phyloP scores from a whole-genome alignment of 2,113 vertebrate genomes.

The Scomber colias region DNA sequence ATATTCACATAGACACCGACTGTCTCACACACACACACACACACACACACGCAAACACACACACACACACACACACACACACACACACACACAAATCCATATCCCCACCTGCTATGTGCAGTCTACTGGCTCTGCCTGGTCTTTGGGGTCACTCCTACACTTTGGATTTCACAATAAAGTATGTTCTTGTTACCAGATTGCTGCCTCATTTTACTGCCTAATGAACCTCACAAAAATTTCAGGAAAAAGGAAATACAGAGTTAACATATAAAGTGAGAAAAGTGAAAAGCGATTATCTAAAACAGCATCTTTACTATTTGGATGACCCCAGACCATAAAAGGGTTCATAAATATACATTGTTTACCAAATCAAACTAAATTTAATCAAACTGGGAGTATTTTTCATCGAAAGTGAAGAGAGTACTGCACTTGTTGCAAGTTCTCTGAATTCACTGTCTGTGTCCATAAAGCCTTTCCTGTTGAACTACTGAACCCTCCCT shows the following conservation, averaged over 20 bases:
- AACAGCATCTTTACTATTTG: background rate
- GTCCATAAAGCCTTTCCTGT: conserved; percentile 44
- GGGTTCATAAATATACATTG: background rate
- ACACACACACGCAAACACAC: conserved; percentile 7
- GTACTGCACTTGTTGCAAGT: conserved; percentile 41
- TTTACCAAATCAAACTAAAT: conserved; percentile 3
- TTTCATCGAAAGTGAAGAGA: conserved; percentile 36
- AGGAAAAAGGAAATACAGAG: background rate
- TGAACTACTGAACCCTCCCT: conserved; percentile 70
- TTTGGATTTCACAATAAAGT: conserved; percentile 49
- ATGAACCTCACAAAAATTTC: conserved; percentile 29
- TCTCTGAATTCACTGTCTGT: conserved; percentile 50
- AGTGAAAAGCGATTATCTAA: background rate
- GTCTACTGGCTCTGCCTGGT: conserved; percentile 46
- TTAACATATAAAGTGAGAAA: no score
- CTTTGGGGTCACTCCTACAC: conserved; percentile 56
- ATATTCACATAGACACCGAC: conserved; percentile 43
- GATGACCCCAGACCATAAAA: background rate
- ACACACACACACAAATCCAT: conserved; percentile 32
- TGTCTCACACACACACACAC: conserved; percentile 11
- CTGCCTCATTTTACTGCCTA: conserved; percentile 15
- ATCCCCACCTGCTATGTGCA: conserved; percentile 54
- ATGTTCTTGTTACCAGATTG: conserved; percentile 33
- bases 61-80: conserved; percentile 30
- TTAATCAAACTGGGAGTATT: background rate